These are phyloP conservation scores for Styela plicata DNA, from an alignment of 23 tunicate genomes.

Conservation along the genomic window DNA sequence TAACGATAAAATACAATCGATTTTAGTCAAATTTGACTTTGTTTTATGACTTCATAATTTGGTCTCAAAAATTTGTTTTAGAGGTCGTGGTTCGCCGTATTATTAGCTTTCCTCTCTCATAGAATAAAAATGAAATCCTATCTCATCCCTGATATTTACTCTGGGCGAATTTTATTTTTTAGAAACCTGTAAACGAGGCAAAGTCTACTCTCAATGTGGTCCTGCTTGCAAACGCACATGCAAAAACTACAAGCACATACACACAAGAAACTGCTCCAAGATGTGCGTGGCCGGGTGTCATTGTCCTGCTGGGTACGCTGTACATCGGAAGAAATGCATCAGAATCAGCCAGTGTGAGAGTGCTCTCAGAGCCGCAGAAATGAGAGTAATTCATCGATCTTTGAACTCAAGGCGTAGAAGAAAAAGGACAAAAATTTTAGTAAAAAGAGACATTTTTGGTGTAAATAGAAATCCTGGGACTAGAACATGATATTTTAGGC, in stretches of 20 bases:
- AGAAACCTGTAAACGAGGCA: conserved; percentile 21
- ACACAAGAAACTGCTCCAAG: background rate
- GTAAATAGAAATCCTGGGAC: background rate
- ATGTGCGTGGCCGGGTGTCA: conserved; percentile 31
- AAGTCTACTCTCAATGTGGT: conserved; percentile 33
- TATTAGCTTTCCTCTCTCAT: too few relatives aligned
- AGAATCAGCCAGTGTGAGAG: conserved; percentile 22
- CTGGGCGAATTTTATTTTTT: background rate
- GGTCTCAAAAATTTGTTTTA: too few relatives aligned
- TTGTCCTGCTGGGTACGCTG: conserved; percentile 24
- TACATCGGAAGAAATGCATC: conserved; percentile 9
- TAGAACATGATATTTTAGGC: background rate
- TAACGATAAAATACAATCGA: too few relatives aligned
- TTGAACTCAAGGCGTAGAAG: background rate
- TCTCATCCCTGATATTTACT: background rate
- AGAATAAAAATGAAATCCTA: too few relatives aligned
- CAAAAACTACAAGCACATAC: background rate
- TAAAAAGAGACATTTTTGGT: background rate
- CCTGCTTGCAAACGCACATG: conserved; percentile 15
- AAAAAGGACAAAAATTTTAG: background rate
- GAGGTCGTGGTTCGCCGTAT: too few relatives aligned
- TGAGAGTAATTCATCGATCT: background rate
- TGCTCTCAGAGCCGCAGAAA: background rate
- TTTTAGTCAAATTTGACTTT: too few relatives aligned
- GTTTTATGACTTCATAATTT: too few relatives aligned